Conservation (phyloP, 2,888 invertebrate genomes). For the Phytoseiulus persimilis region DNA sequence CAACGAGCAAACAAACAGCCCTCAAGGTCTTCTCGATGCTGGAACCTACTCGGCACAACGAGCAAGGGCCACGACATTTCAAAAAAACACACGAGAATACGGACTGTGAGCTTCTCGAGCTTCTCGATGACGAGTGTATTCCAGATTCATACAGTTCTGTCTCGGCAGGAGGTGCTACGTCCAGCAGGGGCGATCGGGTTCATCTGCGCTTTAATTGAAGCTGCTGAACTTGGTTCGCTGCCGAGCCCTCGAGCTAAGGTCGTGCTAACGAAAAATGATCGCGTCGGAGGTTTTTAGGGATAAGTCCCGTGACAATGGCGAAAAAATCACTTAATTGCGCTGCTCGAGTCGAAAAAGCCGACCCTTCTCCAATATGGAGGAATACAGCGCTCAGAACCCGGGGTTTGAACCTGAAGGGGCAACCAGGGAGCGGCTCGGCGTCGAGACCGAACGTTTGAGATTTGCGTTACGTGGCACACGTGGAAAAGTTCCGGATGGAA, state of each 20-base stretch:
- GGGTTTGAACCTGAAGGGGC: not conserved
- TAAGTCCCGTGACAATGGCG: not conserved
- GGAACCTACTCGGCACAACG: no score
- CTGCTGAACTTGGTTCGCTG: not conserved
- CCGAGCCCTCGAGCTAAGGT: not conserved
- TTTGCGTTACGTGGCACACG: not conserved
- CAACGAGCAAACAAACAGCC: no score
- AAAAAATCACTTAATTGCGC: not conserved
- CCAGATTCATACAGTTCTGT: no score
- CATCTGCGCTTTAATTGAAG: not conserved
- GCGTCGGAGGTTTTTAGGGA: not conserved
- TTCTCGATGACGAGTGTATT: not conserved
- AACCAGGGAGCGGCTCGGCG: not conserved
- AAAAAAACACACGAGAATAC: no score
- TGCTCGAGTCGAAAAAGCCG: not conserved
- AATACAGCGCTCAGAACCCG: not conserved
- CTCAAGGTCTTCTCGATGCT: no score
- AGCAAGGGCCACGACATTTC: no score
- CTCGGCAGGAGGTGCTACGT: not conserved
- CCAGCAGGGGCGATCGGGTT: not conserved
- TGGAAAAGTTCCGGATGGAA: not conserved
- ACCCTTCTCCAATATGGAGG: not conserved
- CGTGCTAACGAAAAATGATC: not conserved
- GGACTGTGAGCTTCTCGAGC: not conserved
- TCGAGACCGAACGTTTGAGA: not conserved